Evolutionary conservation across 2,888 invertebrate species (phyloP).

Genomic region (Drosophila quinaria): DNA sequence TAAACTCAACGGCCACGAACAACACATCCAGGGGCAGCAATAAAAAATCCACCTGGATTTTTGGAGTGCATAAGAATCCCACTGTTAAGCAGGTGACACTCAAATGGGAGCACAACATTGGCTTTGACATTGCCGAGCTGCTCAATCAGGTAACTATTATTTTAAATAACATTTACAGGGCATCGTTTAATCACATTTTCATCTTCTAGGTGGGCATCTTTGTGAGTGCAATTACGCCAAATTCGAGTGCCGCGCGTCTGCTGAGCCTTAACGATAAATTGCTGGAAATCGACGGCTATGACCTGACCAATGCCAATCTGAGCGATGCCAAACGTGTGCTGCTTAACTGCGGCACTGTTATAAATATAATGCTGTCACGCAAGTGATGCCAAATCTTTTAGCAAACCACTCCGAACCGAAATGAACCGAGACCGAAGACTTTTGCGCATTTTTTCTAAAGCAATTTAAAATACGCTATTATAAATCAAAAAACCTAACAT

Average conservation of each 20-base stretch:
- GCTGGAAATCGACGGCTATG: constrained; percentile 84
- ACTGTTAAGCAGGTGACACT: constrained; percentile 84
- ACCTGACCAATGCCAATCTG: constrained; percentile 83
- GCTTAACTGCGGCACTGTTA: constrained; percentile 76
- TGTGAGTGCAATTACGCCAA: constrained; percentile 78
- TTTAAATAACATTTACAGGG: neutral
- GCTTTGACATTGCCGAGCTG: constrained; percentile 82
- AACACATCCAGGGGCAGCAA: constrained; percentile 57
- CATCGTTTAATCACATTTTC: neutral
- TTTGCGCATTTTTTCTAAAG: constrained; percentile 79
- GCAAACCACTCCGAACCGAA: constrained; percentile 41
- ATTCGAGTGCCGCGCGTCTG: constrained; percentile 78
- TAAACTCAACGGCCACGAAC: constrained; percentile 67
- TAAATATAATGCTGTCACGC: constrained; percentile 85
- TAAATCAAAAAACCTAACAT: constrained; percentile 43
- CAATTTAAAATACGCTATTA: constrained; percentile 57
- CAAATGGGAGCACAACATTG: constrained; percentile 79
- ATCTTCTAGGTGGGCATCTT: constrained; percentile 78
- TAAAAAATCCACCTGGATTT: constrained; percentile 83
- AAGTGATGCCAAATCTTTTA: constrained; percentile 68
- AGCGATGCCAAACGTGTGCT: constrained; percentile 82
- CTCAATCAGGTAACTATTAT: constrained; percentile 75
- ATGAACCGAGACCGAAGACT: constrained; percentile 74
- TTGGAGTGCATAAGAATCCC: constrained; percentile 85
- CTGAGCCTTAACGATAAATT: constrained; percentile 82